A percentile compares a stretch with the other conserved stretches of the same genome.
Evolutionary conservation across 2,888 invertebrate genomes (phyloP).

Genomic region (Plusia festucae): DNA sequence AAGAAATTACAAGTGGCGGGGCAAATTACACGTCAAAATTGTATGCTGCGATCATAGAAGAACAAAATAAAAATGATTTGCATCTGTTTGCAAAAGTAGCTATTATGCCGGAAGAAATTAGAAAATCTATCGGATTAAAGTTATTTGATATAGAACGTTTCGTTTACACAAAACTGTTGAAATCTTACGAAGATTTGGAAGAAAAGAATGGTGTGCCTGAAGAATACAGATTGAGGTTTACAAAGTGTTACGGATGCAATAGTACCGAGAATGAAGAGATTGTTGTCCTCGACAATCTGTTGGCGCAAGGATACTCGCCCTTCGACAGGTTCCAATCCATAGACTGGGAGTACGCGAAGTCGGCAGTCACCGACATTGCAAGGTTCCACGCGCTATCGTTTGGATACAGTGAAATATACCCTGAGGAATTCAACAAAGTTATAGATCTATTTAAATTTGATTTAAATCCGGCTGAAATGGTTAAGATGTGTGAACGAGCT

Average conservation of each 20-base stretch:
- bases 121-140: neutral
- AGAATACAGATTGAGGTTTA: conserved; percentile 57
- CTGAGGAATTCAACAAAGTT: conserved; percentile 54
- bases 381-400: conserved; percentile 73
- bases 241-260: conserved; percentile 62
- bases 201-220: conserved; percentile 38
- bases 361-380: conserved; percentile 64
- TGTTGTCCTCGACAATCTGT: conserved; percentile 68
- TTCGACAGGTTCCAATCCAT: conserved; percentile 64
- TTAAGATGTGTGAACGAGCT: neutral
- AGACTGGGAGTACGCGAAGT: conserved; percentile 60
- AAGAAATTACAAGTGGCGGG: conserved; percentile 65
- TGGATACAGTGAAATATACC: conserved; percentile 62
- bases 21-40: conserved; percentile 73
- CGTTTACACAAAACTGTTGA: conserved; percentile 46
- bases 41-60: conserved; percentile 58
- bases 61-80: conserved; percentile 57
- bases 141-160: conserved; percentile 47
- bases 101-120: neutral
- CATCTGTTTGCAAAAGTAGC: conserved; percentile 73
- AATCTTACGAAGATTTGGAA: conserved; percentile 47
- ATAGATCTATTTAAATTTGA: neutral
- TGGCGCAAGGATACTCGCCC: conserved; percentile 57
- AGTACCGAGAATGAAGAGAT: conserved; percentile 60
- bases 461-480: neutral